phyloP scores from a whole-genome alignment of 1,140 invertebrate genomes.

The Bombus waltoni region DNA sequence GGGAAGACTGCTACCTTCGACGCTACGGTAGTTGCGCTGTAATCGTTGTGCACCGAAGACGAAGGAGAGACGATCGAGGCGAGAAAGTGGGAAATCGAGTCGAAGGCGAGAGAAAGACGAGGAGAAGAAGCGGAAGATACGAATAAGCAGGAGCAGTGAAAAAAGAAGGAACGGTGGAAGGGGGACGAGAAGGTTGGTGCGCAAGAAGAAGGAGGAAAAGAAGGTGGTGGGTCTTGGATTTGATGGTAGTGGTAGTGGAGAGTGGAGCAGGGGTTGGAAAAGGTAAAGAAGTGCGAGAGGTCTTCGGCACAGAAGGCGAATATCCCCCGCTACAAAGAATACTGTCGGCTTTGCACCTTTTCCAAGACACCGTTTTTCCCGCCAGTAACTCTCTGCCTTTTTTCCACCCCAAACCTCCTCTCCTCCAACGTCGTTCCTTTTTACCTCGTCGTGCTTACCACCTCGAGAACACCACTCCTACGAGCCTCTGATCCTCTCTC shows the following conservation, averaged over 20 bases:
- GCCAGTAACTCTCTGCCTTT: conserved; percentile 58
- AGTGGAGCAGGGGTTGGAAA: conserved; percentile 40
- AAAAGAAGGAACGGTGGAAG: conserved; percentile 60
- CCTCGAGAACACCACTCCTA: conserved; percentile 35
- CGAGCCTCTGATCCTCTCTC: conserved; percentile 48
- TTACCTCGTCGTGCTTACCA: conserved; percentile 41
- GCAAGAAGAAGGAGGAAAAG: background rate
- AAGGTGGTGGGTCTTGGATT: background rate
- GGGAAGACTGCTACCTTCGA: background rate
- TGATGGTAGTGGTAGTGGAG: background rate
- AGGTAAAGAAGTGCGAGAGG: conserved; percentile 79
- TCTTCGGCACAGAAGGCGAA: conserved; percentile 72
- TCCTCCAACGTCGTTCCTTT: conserved; percentile 17
- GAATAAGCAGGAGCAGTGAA: conserved; percentile 42
- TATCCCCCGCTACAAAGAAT: conserved; percentile 79
- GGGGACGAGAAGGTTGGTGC: background rate
- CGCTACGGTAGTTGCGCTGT: conserved; percentile 41
- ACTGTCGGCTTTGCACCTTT: conserved; percentile 82
- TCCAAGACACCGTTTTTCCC: conserved; percentile 78
- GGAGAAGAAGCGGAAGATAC: conserved; percentile 72
- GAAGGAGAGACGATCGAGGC: conserved; percentile 22
- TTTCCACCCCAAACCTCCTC: background rate
- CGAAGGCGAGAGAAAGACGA: background rate
- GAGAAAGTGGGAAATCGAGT: conserved; percentile 41
- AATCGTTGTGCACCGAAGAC: conserved; percentile 35